phyloP scores from a whole-genome alignment of 2,888 invertebrate genomes.

The Amphimallon solstitiale region DNA sequence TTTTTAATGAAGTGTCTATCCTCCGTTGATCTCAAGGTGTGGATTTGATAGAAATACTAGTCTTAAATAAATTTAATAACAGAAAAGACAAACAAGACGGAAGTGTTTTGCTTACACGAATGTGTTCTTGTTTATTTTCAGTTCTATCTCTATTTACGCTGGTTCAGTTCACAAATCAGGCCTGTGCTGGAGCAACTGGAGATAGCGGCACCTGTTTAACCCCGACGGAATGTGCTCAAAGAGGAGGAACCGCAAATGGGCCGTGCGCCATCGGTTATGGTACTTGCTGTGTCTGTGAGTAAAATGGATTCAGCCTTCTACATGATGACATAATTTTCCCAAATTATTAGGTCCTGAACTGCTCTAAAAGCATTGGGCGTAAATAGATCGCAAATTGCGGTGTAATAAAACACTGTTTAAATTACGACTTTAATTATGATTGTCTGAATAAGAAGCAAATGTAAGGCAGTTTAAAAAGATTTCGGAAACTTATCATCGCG shows the following conservation, averaged over 20 bases:
- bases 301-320: neutral
- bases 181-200: constrained; percentile 78
- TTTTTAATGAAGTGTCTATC: no score
- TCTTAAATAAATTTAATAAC: no score
- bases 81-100: neutral
- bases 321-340: constrained; percentile 2
- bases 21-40: no score
- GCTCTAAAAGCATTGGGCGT: constrained; percentile 1
- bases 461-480: neutral
- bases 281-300: constrained; percentile 80
- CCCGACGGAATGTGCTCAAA: constrained; percentile 73
- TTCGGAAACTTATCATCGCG: neutral
- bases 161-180: constrained; percentile 80
- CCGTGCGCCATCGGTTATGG: constrained; percentile 84
- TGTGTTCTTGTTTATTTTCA: constrained; percentile 58
- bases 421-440: neutral
- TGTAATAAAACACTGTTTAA: neutral
- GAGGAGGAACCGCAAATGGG: constrained; percentile 80
- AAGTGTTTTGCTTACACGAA: no score
- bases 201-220: constrained; percentile 86
- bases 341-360: constrained; percentile 17
- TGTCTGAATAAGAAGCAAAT: neutral
- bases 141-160: constrained; percentile 84
- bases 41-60: no score
- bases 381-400: neutral